phyloP scores from a whole-genome alignment of 2,113 vertebrate species.

The Paracanthobrama guichenoti region DNA sequence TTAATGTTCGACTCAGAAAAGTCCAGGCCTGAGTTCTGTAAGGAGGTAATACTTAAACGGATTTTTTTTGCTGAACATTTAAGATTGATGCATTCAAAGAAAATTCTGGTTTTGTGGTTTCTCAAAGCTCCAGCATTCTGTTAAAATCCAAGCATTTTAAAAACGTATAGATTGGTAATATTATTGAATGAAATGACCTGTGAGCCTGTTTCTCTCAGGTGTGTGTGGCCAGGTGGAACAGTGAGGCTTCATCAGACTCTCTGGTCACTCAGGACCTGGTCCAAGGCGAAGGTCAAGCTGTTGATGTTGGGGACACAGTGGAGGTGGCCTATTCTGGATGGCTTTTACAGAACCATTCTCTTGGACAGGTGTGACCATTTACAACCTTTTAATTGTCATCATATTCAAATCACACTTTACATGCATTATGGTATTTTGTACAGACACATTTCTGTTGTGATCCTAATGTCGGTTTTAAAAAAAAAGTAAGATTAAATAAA shows the following conservation, averaged over 20 bases:
- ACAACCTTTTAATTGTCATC: neutral
- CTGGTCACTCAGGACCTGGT: slow-evolving; percentile 80
- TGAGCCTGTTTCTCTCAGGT: slow-evolving; percentile 67
- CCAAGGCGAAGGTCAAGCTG: slow-evolving; percentile 76
- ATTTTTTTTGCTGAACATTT: neutral
- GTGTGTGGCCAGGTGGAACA: slow-evolving; percentile 82
- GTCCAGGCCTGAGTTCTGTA: slow-evolving; percentile 78
- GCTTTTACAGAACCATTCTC: slow-evolving; percentile 78
- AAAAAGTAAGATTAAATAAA: neutral
- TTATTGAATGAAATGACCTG: neutral
- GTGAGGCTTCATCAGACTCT: slow-evolving; percentile 66
- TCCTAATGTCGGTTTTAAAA: neutral
- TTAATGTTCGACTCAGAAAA: slow-evolving; percentile 85
- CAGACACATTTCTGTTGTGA: neutral
- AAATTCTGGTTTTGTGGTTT: neutral
- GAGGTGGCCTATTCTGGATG: slow-evolving; percentile 81
- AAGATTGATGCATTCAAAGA: neutral
- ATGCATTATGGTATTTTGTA: neutral
- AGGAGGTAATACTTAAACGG: slow-evolving; percentile 72
- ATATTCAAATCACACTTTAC: neutral
- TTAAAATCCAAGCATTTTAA: neutral
- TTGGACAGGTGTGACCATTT: slow-evolving; percentile 79
- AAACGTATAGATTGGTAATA: no score
- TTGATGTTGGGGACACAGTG: slow-evolving; percentile 79
- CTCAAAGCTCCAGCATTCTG: neutral